Evolutionary conservation across 2,113 vertebrate genomes (phyloP).

Genomic region (Pipra filicauda): DNA sequence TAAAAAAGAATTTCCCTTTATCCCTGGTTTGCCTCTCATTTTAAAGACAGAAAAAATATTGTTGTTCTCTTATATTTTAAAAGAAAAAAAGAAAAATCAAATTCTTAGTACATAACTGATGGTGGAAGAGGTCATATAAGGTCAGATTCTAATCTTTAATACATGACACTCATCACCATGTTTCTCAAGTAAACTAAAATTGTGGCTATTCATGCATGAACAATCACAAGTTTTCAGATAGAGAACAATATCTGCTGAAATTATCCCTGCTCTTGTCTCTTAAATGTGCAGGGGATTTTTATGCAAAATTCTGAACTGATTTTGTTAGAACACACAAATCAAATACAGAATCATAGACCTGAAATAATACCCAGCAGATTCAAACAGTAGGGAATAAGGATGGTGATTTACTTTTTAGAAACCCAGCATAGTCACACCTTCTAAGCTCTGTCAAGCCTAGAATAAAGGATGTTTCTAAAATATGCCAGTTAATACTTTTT

Average conservation of each 20-base stretch:
- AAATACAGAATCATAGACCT: not conserved
- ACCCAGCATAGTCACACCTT: not conserved
- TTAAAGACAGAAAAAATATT: not conserved
- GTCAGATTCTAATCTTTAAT: conserved; percentile 17
- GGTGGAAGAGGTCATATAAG: not conserved
- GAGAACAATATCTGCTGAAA: not conserved
- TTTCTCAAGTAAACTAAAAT: conserved; percentile 37
- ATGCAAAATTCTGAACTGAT: not conserved
- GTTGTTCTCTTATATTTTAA: not conserved
- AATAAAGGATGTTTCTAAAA: conserved; percentile 11
- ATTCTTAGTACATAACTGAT: not conserved
- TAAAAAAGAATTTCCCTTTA: not conserved
- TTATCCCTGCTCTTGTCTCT: not conserved
- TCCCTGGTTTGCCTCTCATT: not conserved
- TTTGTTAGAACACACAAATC: conserved; percentile 21
- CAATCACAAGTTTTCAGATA: not conserved
- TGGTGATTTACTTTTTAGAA: conserved; percentile 13
- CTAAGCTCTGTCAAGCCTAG: not conserved
- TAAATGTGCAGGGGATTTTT: not conserved
- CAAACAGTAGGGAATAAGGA: not conserved
- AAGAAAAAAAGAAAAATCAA: conserved; percentile 5
- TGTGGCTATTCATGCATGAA: not conserved
- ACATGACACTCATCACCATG: not conserved
- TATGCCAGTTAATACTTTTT: not conserved
- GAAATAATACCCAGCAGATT: not conserved